Evolutionary conservation across 2,797 vertebrate species (phyloP).

Genomic region (Centroberyx gerrardi): DNA sequence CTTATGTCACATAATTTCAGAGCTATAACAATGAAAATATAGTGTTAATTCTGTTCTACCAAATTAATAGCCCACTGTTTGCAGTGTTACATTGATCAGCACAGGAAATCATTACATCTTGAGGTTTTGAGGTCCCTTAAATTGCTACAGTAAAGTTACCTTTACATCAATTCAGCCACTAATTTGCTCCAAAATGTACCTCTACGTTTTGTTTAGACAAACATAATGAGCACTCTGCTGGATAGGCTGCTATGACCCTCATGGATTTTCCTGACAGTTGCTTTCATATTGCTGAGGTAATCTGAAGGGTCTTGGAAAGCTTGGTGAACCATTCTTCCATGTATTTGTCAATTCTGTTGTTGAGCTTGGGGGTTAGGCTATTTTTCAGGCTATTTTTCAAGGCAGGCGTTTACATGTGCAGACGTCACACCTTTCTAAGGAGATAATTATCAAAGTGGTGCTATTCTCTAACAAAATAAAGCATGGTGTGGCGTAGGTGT

Average conservation of each 20-base stretch:
- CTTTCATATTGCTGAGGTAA: slow-evolving; percentile 36
- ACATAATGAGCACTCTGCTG: slow-evolving; percentile 55
- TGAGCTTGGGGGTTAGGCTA: background rate
- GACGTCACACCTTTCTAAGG: background rate
- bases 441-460: background rate
- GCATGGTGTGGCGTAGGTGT: background rate
- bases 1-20: background rate
- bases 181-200: slow-evolving; percentile 39
- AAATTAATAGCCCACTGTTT: slow-evolving; percentile 23
- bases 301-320: slow-evolving; percentile 24
- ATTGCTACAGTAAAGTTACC: slow-evolving; percentile 34
- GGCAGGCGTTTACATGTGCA: background rate
- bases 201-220: slow-evolving; percentile 29
- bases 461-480: background rate
- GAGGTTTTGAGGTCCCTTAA: slow-evolving; percentile 26
- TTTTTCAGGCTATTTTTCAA: background rate
- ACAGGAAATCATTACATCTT: slow-evolving; percentile 22
- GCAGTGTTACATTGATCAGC: background rate
- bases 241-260: slow-evolving; percentile 28
- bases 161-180: slow-evolving; percentile 37
- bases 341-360: background rate
- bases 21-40: background rate
- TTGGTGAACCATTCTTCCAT: slow-evolving; percentile 35
- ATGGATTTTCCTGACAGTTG: slow-evolving; percentile 44
- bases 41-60: background rate